phyloP scores from a whole-genome alignment of 2,113 vertebrate species.

The Herpailurus yagouaroundi region DNA sequence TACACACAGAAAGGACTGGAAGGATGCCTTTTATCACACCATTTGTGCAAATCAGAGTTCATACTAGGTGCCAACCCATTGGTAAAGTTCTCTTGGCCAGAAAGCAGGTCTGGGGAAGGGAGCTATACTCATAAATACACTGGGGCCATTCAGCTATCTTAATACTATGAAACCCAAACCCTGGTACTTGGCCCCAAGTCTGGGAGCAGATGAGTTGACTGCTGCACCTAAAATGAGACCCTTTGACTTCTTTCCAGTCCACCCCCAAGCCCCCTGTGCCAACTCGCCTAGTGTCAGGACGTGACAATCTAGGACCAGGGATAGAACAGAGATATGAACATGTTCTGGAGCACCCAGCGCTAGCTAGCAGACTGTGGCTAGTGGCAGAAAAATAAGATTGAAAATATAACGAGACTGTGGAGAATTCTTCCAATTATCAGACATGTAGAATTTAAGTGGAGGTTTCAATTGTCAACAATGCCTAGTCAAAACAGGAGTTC shows the following conservation, averaged over 20 bases:
- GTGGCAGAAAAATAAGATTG: background rate
- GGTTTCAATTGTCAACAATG: background rate
- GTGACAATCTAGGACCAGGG: background rate
- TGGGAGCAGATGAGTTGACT: background rate
- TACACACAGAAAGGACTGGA: background rate
- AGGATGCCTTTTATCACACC: background rate
- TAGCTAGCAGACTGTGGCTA: background rate
- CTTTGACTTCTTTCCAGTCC: background rate
- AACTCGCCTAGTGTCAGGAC: background rate
- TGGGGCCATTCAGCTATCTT: background rate
- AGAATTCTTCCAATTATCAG: background rate
- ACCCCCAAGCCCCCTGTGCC: accelerated
- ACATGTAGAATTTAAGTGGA: background rate
- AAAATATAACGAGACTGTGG: background rate
- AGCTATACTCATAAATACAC: background rate
- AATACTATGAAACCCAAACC: background rate
- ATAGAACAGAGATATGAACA: background rate
- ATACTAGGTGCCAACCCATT: background rate
- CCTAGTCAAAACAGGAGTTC: background rate
- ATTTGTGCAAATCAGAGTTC: background rate
- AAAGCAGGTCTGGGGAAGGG: background rate
- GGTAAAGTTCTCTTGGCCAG: background rate
- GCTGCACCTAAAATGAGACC: background rate
- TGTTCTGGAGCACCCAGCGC: too few relatives aligned
- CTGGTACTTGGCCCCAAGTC: background rate